Base-by-base conservation (phyloP, 2,797 vertebrate species). In the Gallirallus australis region DNA sequence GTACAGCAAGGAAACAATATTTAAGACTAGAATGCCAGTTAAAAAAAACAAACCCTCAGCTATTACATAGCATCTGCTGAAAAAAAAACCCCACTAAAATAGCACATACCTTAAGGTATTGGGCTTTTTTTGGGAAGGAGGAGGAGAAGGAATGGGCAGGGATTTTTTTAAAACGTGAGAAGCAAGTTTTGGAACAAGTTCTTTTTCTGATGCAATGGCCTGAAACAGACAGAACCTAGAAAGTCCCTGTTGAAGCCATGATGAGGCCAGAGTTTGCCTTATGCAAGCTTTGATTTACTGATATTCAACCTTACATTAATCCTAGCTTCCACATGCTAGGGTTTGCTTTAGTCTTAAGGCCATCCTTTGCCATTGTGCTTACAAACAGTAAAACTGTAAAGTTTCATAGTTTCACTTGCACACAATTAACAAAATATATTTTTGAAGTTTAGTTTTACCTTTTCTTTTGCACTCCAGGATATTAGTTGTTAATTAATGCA, bases 171-270 rank as follows among this genome's bases (percentile, higher is more conserved):
- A 47, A 61, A 56, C 7, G 35, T 2, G 1, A 91, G 30, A 63
- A 92, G 18, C 23, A 53, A 15, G n/a, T 15, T 66, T 53, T 84
- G 48, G 63, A 85, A 7, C 21, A 75, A 69, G 60, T 31, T 72
- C 6, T 60, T 87, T 85, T 93, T 82, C 90, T 97, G 97, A 96
- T 61, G 91, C 89, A 96, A 97, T 37, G 42, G 45, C 25, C 24
- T 78, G 95, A 84, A 96, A 96, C 25, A 90, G 63, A 24, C 37
- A 69, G 45, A 65, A 85, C 28, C 59, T 37, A 80, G 82, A 83
- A 76, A 91, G 35, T 80, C 56, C 24, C 45, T 12, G 9, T 48
- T 24, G 56, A 88, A 94, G 52, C 31, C 39, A 79, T 37, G 24
- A 48, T 6, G 5, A 94, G 28, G 37, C 30, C 93, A 92, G 33